Base-by-base conservation (phyloP, 37 sponge, comb jelly and placozoan genomes). In the Halichondria panicea region DNA sequence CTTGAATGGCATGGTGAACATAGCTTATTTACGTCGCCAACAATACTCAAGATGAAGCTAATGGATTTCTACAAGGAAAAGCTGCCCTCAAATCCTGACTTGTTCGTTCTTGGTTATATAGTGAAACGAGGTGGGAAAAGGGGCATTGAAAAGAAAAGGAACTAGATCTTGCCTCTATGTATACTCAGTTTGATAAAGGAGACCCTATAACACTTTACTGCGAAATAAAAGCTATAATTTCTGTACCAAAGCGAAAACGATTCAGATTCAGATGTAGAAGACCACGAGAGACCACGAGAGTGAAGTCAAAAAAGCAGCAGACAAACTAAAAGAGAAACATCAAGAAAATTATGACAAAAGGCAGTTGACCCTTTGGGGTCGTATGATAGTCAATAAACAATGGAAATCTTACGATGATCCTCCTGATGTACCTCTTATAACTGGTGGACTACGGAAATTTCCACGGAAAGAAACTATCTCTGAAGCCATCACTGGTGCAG, bases 401-500 rank as follows among this genome's bases (percentile, higher is more conserved):
- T 22, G 27, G 25, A 59, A 59, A 22, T 24, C 19, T 12, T 59
- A 24, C 22, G 60, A 59, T 24, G 60, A 59, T 8, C 60, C 60
- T 22, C 27, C 60, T 12, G 60, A 59, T 22, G 19, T 59, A 24
- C 60, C 60, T 24, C 19, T 59, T 7, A 59, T 59, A 19, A 59
- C 60, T 59, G 60, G 60, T 24, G 60, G 60, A 22, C 7, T 22
- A 59, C 19, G 27, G 22, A 59, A 59, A 59, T 11, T 11, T 27
- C 27, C 11, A 59, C 19, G 22, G 27, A 48, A 15, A 59, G 60
- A 59, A 11, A 24, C 60, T 8, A 59, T 59, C 19, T 59, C 60
- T 59, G 60, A 59, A 59, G 60, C 27, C 25, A 59, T 59, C 27
- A 24, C 25, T 59, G 27, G 27, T 59, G 60, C 60, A 59, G 60